These are phyloP conservation scores for Oryctes rhinoceros DNA, from an alignment of 1,140 invertebrate genomes.

Conservation along the genomic window DNA sequence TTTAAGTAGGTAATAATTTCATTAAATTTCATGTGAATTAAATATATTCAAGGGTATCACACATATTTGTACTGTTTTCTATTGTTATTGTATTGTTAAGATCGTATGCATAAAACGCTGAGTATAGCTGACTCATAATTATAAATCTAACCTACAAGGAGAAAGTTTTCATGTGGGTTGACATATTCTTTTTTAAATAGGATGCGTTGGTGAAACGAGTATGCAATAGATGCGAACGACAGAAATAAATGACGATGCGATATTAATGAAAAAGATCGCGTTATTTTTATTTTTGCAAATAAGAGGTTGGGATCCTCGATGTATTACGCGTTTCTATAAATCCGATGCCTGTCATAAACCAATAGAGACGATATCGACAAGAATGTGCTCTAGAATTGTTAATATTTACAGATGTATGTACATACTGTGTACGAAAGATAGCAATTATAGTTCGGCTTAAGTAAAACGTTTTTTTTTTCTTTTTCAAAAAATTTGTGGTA, in stretches of 20 bases:
- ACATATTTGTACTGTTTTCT: too few species aligned
- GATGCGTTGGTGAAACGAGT: background rate
- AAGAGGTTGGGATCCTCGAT: background rate
- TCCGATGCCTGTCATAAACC: background rate
- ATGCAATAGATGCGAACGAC: background rate
- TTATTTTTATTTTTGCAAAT: background rate
- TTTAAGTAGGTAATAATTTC: too few species aligned
- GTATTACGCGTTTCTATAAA: background rate
- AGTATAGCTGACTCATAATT: background rate
- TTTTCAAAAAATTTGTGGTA: too few species aligned
- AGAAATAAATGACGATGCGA: background rate
- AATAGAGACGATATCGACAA: background rate
- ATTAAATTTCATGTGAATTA: too few species aligned
- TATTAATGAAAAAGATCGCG: background rate
- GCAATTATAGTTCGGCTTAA: too few species aligned
- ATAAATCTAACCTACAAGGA: background rate
- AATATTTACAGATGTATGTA: too few species aligned
- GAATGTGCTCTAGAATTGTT: background rate
- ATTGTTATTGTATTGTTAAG: too few species aligned
- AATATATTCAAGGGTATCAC: too few species aligned
- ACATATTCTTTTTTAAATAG: background rate
- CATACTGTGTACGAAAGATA: too few species aligned
- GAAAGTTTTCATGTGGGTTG: constrained; percentile 21
- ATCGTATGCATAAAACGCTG: too few species aligned
- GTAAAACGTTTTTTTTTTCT: too few species aligned